Base-by-base conservation (phyloP, 2,113 vertebrate species). In the Theristicus caerulescens region DNA sequence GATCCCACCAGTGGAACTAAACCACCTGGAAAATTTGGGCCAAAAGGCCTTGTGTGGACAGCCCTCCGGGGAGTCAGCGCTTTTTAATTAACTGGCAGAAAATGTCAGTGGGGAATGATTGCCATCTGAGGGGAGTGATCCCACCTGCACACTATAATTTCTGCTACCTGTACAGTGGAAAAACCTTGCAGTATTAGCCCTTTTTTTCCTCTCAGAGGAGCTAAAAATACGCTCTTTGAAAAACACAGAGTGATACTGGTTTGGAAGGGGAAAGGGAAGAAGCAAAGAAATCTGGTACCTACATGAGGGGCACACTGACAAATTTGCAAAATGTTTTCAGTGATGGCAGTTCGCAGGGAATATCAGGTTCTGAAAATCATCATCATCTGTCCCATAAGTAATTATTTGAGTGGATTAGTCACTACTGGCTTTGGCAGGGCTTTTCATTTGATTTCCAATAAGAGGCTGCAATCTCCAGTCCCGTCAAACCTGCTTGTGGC, bases 341-440 rank as follows among this genome's bases (percentile, higher is more conserved):
- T 73, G 66, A 40, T 40, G 59, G 61, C 0, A 0, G n/a, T 85
- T 90, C 9, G 1, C 6, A 57, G 58, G 38, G 73, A 93, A 46
- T 86, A 70, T 12, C 22, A 11, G 32, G 25, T 90, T 93, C 72
- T 86, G 58, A 88, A 93, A 90, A 76, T 57, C 62, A 16, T 44
- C 10, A 0, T 85, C 36, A 74, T 90, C 67, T 83, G 40, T 93
- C 78, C 78, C 49, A 26, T 46, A 88, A 70, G n/a, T 80, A 92
- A 94, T 88, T 96, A 76, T 79, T 58, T 73, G 74, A 90, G 74
- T 73, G 49, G 70, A 88, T 94, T 96, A 94, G 71, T 95, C 82
- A 86, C 67, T 86, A 16, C 78, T 82, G 71, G 19, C 58, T 93
- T 82, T 94, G 71, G 62, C 71, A 93, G 66, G 36, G 31, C 29